Evolutionary conservation across 2,113 vertebrate species (phyloP).

Genomic region (Procapra przewalskii): DNA sequence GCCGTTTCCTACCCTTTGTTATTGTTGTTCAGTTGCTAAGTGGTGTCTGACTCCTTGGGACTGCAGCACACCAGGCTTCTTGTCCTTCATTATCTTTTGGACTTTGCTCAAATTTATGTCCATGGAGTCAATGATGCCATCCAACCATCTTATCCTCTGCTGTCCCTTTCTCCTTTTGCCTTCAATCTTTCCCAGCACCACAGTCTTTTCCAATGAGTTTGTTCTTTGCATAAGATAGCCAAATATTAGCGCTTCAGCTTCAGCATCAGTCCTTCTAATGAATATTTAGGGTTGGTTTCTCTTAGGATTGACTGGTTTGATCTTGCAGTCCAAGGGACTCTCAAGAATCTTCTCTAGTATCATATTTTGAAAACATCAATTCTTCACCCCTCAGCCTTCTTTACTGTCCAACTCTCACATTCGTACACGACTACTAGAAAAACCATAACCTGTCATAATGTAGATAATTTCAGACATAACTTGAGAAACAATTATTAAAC

Average conservation of each 20-base stretch:
- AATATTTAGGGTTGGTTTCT: background rate
- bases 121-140: background rate
- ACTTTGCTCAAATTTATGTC: background rate
- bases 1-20: background rate
- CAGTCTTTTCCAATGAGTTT: background rate
- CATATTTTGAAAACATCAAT: background rate
- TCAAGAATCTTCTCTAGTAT: background rate
- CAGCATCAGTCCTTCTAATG: background rate
- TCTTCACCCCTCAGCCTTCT: background rate
- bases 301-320: background rate
- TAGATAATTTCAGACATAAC: background rate
- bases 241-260: background rate
- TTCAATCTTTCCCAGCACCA: background rate
- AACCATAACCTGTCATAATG: background rate
- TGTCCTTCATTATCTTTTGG: background rate
- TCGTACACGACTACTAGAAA: background rate
- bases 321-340: background rate
- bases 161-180: background rate
- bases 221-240: background rate
- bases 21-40: background rate
- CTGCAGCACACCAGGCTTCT: background rate
- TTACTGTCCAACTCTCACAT: background rate
- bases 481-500: background rate
- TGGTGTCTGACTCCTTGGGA: background rate
- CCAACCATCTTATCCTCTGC: background rate